Evolutionary conservation across 1,140 invertebrate genomes (phyloP).

Genomic region (Diorhabda elongata): DNA sequence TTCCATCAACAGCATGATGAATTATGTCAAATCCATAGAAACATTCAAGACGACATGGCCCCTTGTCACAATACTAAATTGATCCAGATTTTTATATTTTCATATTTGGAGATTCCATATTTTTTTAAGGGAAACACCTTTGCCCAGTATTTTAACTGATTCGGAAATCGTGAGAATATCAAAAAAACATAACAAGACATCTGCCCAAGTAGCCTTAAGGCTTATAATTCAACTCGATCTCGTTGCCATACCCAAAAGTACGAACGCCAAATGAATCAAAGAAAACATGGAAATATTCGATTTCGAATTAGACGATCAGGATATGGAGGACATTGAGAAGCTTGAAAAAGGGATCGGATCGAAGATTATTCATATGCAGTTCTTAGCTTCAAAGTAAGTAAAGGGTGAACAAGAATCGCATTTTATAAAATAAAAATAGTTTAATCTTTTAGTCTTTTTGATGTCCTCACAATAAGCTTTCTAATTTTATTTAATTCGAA

Average conservation of each 20-base stretch:
- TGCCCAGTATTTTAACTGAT: conserved; percentile 67
- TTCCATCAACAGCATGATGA: too few relatives aligned
- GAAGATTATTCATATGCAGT: conserved; percentile 59
- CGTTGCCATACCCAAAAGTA: conserved; percentile 81
- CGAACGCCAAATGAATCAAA: conserved; percentile 64
- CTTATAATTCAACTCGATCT: conserved; percentile 72
- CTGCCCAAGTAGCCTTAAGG: conserved; percentile 75
- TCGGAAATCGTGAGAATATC: conserved; percentile 66
- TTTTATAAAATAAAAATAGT: too few relatives aligned
- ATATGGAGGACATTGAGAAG: conserved; percentile 52
- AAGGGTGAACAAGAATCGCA: too few relatives aligned
- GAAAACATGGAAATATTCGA: conserved; percentile 62
- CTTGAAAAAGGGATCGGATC: conserved; percentile 60
- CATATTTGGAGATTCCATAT: too few relatives aligned
- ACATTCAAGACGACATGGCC: too few relatives aligned
- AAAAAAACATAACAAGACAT: conserved; percentile 60
- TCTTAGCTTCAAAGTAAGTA: too few relatives aligned
- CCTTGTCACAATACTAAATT: too few relatives aligned
- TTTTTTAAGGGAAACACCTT: conserved; percentile 37
- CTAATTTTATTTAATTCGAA: too few relatives aligned
- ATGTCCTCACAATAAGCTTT: too few relatives aligned
- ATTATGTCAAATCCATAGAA: too few relatives aligned
- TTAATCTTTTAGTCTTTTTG: too few relatives aligned
- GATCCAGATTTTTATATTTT: too few relatives aligned
- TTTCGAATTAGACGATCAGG: conserved; percentile 55